Evolutionary conservation across 2,888 invertebrate species (phyloP).

Genomic region (Beris chalybata): DNA sequence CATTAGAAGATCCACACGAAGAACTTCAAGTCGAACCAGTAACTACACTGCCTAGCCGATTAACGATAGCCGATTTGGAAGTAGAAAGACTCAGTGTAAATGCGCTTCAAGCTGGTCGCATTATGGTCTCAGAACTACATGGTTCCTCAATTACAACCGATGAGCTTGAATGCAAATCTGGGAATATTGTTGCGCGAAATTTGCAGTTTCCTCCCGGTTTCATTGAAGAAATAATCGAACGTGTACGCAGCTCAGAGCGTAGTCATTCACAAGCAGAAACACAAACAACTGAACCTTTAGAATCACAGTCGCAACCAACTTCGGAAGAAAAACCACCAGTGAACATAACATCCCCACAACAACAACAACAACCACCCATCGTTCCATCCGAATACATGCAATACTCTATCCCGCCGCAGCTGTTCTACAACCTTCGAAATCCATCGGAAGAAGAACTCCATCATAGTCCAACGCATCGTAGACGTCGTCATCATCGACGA

Average conservation of each 20-base stretch:
- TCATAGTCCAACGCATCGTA: conserved; percentile 56
- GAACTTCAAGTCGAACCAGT: conserved; percentile 4
- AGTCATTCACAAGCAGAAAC: conserved; percentile 54
- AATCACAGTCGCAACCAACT: conserved; percentile 43
- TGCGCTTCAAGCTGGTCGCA: conserved; percentile 76
- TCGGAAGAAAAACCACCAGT: conserved; percentile 33
- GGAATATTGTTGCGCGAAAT: conserved; percentile 67
- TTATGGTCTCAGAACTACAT: conserved; percentile 79
- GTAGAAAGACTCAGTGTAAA: conserved; percentile 78
- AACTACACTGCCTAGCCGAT: conserved; percentile 46
- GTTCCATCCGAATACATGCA: conserved; percentile 58
- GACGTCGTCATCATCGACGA: conserved; percentile 59
- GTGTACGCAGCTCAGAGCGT: conserved; percentile 52
- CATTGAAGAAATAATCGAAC: conserved; percentile 66
- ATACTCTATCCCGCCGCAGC: conserved; percentile 58
- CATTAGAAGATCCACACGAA: conserved; percentile 34
- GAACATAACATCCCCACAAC: conserved; percentile 40
- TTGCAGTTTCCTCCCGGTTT: conserved; percentile 70
- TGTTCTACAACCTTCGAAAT: conserved; percentile 58
- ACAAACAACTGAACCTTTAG: conserved; percentile 50
- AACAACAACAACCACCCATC: conserved; percentile 59
- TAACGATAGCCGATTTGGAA: conserved; percentile 74
- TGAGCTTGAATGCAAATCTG: conserved; percentile 71
- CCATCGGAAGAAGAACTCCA: conserved; percentile 50
- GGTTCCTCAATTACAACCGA: conserved; percentile 72